Percentiles rank a stretch among this genome's conserved stretches.
Conservation (phyloP, 2,797 vertebrate genomes). For the Pyrocephalus nanus region DNA sequence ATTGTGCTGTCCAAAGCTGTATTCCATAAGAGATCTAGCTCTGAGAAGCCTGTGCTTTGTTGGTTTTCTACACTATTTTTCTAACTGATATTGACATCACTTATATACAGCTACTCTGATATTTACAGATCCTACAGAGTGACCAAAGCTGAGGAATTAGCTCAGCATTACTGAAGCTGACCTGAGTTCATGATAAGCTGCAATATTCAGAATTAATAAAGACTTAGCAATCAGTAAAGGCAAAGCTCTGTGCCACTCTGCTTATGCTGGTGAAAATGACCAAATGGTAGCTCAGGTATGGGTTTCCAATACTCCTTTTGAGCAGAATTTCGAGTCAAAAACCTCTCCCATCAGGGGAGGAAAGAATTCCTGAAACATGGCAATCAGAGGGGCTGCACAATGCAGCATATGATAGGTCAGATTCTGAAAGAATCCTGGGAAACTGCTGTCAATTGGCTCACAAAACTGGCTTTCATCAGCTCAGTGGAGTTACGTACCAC, state of each 20-base stretch:
- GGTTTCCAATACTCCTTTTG: neutral
- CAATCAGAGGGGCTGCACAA: neutral
- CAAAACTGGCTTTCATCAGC: neutral
- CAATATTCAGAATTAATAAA: neutral
- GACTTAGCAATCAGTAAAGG: neutral
- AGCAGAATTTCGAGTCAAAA: neutral
- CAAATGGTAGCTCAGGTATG: neutral
- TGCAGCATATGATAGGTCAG: neutral
- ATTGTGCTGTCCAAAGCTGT: neutral
- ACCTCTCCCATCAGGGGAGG: neutral
- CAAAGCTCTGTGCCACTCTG: neutral
- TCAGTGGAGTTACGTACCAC: neutral
- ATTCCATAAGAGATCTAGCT: neutral
- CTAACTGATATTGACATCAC: neutral
- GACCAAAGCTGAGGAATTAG: neutral
- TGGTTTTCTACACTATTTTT: neutral
- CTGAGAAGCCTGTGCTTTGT: neutral
- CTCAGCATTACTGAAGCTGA: neutral
- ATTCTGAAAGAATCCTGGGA: neutral
- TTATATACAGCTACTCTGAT: neutral
- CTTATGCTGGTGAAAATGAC: neutral
- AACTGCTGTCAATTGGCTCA: neutral
- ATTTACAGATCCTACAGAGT: neutral
- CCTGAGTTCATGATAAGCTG: neutral
- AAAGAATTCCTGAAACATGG: neutral